Conservation (phyloP, 2,113 vertebrate species). For the Sapayoa aenigma region DNA sequence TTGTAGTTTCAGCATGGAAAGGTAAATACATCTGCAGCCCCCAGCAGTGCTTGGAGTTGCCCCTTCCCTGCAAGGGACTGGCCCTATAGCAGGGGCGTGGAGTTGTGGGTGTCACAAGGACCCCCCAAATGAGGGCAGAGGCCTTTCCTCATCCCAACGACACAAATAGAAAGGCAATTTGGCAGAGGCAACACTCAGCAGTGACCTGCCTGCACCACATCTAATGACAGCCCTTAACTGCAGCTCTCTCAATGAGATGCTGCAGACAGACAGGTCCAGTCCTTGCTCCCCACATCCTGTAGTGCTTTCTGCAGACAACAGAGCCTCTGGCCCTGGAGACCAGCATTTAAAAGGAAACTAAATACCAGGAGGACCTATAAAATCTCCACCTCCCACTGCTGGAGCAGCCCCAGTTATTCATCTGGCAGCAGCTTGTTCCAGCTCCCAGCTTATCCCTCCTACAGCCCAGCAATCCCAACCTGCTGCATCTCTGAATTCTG, state of each 20-base stretch:
- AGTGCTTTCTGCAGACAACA: background rate
- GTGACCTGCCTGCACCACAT: background rate
- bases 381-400: background rate
- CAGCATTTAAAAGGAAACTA: background rate
- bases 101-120: background rate
- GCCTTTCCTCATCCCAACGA: background rate
- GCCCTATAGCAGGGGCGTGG: rapidly evolving
- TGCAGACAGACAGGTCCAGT: background rate
- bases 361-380: background rate
- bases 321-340: background rate
- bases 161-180: background rate
- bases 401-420: background rate
- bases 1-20: background rate
- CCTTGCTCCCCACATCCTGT: background rate
- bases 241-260: background rate
- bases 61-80: background rate
- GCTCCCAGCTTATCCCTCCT: background rate
- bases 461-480: background rate
- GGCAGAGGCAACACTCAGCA: background rate
- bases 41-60: background rate
- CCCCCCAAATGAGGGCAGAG: background rate
- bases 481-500: rapidly evolving
- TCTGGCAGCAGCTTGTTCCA: background rate
- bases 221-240: background rate
- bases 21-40: background rate